phyloP scores from a whole-genome alignment of 2,888 invertebrate species.

The Criorhina ranunculi region DNA sequence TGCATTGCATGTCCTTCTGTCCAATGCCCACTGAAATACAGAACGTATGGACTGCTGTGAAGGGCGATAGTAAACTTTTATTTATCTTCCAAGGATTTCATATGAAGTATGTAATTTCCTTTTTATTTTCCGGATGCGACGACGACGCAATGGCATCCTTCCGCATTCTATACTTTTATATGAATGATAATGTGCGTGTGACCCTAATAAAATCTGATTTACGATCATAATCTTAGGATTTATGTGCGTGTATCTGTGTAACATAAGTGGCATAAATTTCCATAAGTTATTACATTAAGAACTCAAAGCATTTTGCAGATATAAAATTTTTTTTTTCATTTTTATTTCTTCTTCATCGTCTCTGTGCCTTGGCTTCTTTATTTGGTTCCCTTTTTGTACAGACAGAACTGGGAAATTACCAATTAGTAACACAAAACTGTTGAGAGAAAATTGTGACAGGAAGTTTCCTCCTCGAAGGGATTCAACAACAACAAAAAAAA shows the following conservation, averaged over 20 bases:
- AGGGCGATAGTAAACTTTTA: conserved; percentile 16
- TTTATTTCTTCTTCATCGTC: conserved; percentile 52
- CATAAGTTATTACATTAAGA: conserved; percentile 73
- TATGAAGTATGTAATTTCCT: conserved; percentile 42
- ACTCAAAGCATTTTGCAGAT: conserved; percentile 43
- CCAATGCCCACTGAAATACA: conserved; percentile 18
- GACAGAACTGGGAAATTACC: conserved; percentile 3
- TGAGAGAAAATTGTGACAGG: neutral
- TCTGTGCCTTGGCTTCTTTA: neutral
- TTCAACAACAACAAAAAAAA: neutral
- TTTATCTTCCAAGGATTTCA: conserved; percentile 1
- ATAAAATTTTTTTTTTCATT: conserved; percentile 8
- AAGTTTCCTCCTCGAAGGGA: neutral
- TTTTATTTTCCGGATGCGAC: conserved; percentile 57
- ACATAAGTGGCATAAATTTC: conserved; percentile 69
- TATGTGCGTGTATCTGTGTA: conserved; percentile 64
- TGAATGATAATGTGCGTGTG: conserved; percentile 70
- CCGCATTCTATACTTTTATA: conserved; percentile 36
- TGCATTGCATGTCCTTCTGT: conserved; percentile 13
- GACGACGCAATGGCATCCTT: conserved; percentile 1
- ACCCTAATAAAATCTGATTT: conserved; percentile 74
- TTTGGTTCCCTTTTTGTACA: neutral
- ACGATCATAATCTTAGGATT: conserved; percentile 72
- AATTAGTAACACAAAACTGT: conserved; percentile 6
- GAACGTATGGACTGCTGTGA: neutral